Evolutionary conservation across 2,797 vertebrate genomes (phyloP).

Genomic region (Kryptopterus vitreolus): DNA sequence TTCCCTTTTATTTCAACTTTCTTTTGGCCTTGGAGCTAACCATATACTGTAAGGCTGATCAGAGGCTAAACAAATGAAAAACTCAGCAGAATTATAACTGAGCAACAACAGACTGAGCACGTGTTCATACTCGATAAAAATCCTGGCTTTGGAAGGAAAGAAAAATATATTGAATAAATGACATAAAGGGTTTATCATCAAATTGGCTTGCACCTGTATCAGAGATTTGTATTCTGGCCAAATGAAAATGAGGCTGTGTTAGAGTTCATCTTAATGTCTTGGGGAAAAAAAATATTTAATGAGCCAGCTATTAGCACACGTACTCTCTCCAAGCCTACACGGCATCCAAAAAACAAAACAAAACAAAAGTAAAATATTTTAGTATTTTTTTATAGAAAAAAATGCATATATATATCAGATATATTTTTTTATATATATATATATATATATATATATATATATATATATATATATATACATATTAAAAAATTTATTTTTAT

Average conservation of each 20-base stretch:
- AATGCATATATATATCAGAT: too few relatives aligned
- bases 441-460: too few relatives aligned
- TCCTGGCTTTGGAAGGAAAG: too few relatives aligned
- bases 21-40: not conserved
- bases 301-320: not conserved
- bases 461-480: too few relatives aligned
- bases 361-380: too few relatives aligned
- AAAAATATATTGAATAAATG: not conserved
- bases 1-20: conserved; percentile 1
- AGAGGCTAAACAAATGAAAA: not conserved
- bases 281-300: not conserved
- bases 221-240: not conserved
- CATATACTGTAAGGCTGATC: not conserved
- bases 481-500: too few relatives aligned
- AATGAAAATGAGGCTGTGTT: not conserved
- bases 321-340: not conserved
- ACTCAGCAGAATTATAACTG: not conserved
- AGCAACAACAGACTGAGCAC: not conserved
- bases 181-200: not conserved
- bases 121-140: too few relatives aligned
- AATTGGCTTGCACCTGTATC: not conserved
- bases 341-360: not conserved
- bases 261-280: not conserved
- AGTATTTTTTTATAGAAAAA: too few relatives aligned
- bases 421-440: too few relatives aligned